Percentiles rank a stretch among this genome's conserved stretches.
These are phyloP conservation scores for Ochotona curzoniae DNA, from an alignment of 2,113 vertebrate species.

Conservation along the genomic window DNA sequence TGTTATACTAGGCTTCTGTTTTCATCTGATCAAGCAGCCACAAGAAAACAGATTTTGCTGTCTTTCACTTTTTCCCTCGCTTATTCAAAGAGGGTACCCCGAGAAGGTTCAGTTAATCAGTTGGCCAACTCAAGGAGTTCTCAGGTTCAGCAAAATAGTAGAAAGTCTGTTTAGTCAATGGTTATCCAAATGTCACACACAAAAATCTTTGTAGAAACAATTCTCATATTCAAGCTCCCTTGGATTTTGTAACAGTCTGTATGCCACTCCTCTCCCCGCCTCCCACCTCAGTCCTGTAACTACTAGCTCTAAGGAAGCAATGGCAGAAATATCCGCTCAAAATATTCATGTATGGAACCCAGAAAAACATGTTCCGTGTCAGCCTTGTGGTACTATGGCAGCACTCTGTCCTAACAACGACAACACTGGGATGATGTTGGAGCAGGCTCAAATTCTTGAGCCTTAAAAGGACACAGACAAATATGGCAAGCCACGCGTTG, in stretches of 20 bases:
- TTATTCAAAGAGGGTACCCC: not conserved
- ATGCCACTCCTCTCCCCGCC: not conserved
- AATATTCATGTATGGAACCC: slow-evolving; percentile 41
- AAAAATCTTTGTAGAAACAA: slow-evolving; percentile 20
- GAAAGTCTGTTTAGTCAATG: not conserved
- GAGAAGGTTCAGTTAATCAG: not conserved
- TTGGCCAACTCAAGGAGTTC: not conserved
- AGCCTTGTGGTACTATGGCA: slow-evolving; percentile 56
- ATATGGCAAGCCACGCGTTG: slow-evolving; percentile 33
- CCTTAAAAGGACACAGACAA: slow-evolving; percentile 68
- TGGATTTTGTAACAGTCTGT: not conserved
- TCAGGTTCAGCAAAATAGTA: slow-evolving; percentile 26
- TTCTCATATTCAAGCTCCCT: not conserved
- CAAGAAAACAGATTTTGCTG: not conserved
- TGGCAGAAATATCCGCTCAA: not conserved
- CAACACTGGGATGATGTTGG: slow-evolving; percentile 62
- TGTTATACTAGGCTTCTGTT: not conserved
- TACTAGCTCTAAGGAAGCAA: not conserved
- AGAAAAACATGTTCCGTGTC: slow-evolving; percentile 59
- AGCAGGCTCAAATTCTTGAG: slow-evolving; percentile 65
- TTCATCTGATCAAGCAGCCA: not conserved
- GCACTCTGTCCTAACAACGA: slow-evolving; percentile 57
- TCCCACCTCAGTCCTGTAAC: not conserved
- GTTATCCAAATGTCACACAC: not conserved
- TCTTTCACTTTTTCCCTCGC: not conserved